A percentile compares a stretch with the other conserved stretches of the same genome.
Conservation (phyloP, 2,113 vertebrate genomes). For the Myotis davidii region DNA sequence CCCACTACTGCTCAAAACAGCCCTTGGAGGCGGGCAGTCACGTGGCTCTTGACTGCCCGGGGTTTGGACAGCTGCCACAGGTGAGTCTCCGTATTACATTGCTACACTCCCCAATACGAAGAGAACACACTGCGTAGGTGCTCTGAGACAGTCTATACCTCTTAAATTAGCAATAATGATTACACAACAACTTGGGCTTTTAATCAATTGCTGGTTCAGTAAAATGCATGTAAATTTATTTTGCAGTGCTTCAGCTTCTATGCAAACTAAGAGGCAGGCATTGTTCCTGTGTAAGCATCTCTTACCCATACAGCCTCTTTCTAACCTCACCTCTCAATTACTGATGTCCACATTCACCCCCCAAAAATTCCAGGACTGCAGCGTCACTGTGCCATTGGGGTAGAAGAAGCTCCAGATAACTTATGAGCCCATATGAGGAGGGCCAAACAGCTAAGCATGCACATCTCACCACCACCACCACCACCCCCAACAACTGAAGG, state of each 20-base stretch:
- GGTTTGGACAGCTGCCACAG: not conserved
- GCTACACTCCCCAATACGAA: not conserved
- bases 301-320: not conserved
- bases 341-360: not conserved
- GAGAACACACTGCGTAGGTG: not conserved
- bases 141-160: not conserved
- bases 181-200: not conserved
- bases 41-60: not conserved
- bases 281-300: not conserved
- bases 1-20: not conserved
- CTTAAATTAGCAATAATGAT: not conserved
- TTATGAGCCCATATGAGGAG: not conserved
- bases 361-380: not conserved
- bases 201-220: not conserved
- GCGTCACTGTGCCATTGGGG: not conserved
- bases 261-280: not conserved
- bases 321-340: not conserved
- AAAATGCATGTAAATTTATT: not conserved
- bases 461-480: not conserved
- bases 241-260: not conserved
- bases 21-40: not conserved
- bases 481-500: not conserved
- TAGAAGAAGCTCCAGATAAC: not conserved
- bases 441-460: rapidly evolving
- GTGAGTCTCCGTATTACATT: no score